phyloP scores from a whole-genome alignment of 2,888 invertebrate genomes.

The Tinea pellionella region DNA sequence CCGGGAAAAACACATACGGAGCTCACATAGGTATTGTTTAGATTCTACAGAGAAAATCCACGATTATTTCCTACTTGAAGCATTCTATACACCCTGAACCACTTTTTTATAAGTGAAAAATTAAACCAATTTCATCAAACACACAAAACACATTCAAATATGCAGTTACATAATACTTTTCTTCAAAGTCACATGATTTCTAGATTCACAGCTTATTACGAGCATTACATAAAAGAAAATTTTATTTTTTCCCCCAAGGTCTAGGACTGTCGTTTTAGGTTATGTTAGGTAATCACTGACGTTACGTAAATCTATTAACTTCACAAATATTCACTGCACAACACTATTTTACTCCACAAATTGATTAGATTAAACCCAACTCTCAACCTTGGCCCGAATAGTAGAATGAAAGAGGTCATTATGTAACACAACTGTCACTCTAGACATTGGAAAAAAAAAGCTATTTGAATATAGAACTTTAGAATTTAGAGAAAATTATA shows the following conservation, averaged over 20 bases:
- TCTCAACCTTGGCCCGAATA: conserved; percentile 4
- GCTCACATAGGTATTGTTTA: conserved; percentile 16
- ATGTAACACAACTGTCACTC: neutral
- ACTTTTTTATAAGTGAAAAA: conserved; percentile 32
- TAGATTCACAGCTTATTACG: conserved; percentile 32
- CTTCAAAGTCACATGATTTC: conserved; percentile 43
- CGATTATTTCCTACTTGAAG: neutral
- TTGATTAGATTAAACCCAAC: neutral
- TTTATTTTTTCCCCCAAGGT: neutral
- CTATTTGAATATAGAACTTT: neutral
- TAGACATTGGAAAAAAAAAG: neutral
- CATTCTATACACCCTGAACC: conserved; percentile 28
- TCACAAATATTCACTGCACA: neutral
- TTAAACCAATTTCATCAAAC: conserved; percentile 16
- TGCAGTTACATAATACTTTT: conserved; percentile 48
- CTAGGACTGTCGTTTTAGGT: conserved; percentile 1
- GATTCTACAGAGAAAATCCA: neutral
- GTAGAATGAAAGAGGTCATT: neutral
- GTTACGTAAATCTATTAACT: neutral
- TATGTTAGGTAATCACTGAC: neutral
- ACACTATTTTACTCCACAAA: neutral
- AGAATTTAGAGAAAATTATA: conserved; percentile 1
- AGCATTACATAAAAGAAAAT: conserved; percentile 30
- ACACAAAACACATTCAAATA: neutral
- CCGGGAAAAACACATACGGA: conserved; percentile 47